These are phyloP conservation scores for Telmatochromis sp. DNA, from an alignment of 2,113 vertebrate genomes.

Conservation along the genomic window DNA sequence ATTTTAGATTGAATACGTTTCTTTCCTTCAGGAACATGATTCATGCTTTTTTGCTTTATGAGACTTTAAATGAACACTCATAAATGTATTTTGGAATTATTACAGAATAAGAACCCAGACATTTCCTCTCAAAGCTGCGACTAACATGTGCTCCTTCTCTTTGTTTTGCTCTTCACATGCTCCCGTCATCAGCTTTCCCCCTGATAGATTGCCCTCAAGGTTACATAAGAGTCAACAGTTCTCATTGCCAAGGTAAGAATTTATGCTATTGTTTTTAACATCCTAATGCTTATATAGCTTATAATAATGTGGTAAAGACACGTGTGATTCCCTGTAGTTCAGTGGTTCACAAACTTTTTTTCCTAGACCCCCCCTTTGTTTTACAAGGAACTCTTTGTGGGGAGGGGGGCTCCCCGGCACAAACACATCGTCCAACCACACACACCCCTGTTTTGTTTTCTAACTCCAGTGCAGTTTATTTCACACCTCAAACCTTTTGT, in stretches of 20 bases:
- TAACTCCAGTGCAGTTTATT: neutral
- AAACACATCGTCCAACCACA: neutral
- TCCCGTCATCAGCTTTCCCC: conserved; percentile 72
- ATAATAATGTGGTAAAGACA: neutral
- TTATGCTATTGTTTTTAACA: neutral
- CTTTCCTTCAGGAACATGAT: neutral
- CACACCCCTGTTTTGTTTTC: neutral
- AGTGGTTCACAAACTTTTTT: neutral
- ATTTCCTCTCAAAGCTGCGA: neutral
- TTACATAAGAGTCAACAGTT: conserved; percentile 88
- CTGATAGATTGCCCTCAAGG: conserved; percentile 87
- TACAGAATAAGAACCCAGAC: neutral
- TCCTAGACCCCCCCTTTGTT: neutral
- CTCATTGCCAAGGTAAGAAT: conserved; percentile 88
- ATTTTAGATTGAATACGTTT: neutral
- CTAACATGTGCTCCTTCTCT: neutral
- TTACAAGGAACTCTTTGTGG: neutral
- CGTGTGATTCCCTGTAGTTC: neutral
- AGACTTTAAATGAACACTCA: neutral
- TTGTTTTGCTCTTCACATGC: neutral
- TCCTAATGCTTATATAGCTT: neutral
- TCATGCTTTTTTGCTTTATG: neutral
- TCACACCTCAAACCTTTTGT: neutral
- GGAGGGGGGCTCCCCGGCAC: neutral
- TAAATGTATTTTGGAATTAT: neutral